These are phyloP conservation scores for Parascotia fuliginaria DNA, from an alignment of 2,888 invertebrate species.

Conservation along the genomic window DNA sequence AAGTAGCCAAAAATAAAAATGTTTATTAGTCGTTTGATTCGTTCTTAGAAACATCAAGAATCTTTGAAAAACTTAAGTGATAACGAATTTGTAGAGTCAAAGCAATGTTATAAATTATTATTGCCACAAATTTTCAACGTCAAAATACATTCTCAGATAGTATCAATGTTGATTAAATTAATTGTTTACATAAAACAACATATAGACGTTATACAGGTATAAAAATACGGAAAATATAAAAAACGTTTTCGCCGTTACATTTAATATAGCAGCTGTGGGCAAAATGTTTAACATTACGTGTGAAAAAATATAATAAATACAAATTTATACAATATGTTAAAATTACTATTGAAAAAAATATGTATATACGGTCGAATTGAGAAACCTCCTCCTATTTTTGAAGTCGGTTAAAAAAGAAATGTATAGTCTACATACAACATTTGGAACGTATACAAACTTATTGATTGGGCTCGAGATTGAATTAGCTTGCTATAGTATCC, in stretches of 20 bases:
- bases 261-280: conserved; percentile 4
- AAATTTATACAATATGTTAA: conserved; percentile 36
- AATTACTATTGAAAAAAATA: conserved; percentile 32
- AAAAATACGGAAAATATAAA: conserved; percentile 5
- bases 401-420: too few relatives aligned
- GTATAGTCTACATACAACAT: conserved; percentile 5
- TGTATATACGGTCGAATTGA: too few relatives aligned
- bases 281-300: conserved; percentile 5
- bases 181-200: conserved; percentile 8
- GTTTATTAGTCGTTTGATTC: neutral
- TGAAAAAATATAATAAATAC: conserved; percentile 22
- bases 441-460: conserved; percentile 46
- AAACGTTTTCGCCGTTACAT: conserved; percentile 5
- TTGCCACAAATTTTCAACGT: neutral
- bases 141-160: neutral
- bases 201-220: conserved; percentile 2
- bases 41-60: neutral
- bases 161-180: conserved; percentile 3
- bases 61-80: neutral
- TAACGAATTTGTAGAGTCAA: neutral
- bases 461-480: conserved; percentile 41
- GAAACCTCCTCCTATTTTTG: too few relatives aligned
- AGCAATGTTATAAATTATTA: neutral
- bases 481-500: conserved; percentile 49
- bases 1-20: neutral